These are phyloP conservation scores for Drosophila oshimai DNA, from an alignment of 1,140 invertebrate species.

Conservation along the genomic window DNA sequence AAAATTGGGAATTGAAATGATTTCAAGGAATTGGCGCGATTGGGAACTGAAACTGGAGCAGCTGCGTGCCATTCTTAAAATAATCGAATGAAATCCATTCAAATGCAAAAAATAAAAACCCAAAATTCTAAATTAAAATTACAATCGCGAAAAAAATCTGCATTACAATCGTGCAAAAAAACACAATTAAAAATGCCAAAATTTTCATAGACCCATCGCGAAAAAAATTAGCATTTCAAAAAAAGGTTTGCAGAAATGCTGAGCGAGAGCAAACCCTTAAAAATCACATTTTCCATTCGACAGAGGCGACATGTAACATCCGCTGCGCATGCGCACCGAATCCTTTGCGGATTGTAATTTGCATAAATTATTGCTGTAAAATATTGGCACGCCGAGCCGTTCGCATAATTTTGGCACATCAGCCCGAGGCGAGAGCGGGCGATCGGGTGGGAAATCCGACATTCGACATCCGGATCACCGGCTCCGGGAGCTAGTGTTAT, in stretches of 20 bases:
- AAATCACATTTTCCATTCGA: conserved; percentile 20
- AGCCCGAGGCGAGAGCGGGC: conserved; percentile 19
- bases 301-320: conserved; percentile 60
- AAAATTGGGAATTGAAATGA: conserved; percentile 5
- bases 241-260: conserved; percentile 58
- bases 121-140: conserved; percentile 64
- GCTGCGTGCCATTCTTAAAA: conserved; percentile 34
- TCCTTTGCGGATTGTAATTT: conserved; percentile 52
- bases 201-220: conserved; percentile 15
- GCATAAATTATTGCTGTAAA: conserved; percentile 78
- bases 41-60: conserved; percentile 33
- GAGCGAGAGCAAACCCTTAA: conserved; percentile 52
- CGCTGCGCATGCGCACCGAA: conserved; percentile 52
- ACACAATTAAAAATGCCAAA: conserved; percentile 72
- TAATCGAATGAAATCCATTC: conserved; percentile 64
- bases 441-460: conserved; percentile 2
- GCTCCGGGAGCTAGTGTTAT: conserved; percentile 68
- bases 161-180: conserved; percentile 76
- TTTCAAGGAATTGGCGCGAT: conserved; percentile 32
- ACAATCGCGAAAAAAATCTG: conserved; percentile 76
- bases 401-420: conserved; percentile 73
- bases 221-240: conserved; percentile 72
- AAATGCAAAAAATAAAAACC: conserved; percentile 70
- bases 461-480: conserved; percentile 33
- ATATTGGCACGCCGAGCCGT: conserved; percentile 61